Base-by-base conservation (phyloP, 2,113 vertebrate species). In the Vimba vimba region DNA sequence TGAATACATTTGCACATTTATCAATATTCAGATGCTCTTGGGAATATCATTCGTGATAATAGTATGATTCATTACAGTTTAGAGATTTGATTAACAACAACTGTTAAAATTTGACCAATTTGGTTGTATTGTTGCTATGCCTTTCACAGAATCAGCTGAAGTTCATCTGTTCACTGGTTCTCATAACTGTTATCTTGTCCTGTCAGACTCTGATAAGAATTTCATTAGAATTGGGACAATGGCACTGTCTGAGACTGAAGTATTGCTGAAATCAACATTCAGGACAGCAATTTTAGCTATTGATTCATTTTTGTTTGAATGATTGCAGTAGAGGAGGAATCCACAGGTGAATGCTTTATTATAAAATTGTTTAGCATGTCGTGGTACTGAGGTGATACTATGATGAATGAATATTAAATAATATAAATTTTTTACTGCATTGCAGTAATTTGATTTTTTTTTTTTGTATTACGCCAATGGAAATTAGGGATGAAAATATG, bases 231-330 rank as follows among this genome's bases (percentile, higher is more conserved):
- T 2, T 21, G 39, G 39, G 36, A 80, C 79, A 80, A 47, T 80
- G 59, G 25, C n/a, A 25, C 78, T 21, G 78, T 45, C 57, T 80
- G 39, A 64, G 78, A n/a, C 78, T 80, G 78, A 80, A 64, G 45
- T 64, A 62, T 45, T 45, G 57, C 13, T 45, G 39, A 11, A 79
- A 60, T 79, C 57, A 79, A 79, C 33, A 79, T 79, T 60, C 78
- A 64, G 39, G 52, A 36, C 19, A 66, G 59, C 59, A 15, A 27
- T 47, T 80, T 80, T 39, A 45, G 25, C 1, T 47, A 66, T 47
- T 80, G 39, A 6, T 4, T 60, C 23, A 62, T 12, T 80, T 80
- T 64, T 80, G 78, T 80, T 80, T 45, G 43, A 50, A 13, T 9
- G 43, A 74, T 74, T 47, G n/a, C 47, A 15, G n/a, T 15, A 15